Conservation (phyloP, 1,140 invertebrate genomes). For the Antheraea mylitta region DNA sequence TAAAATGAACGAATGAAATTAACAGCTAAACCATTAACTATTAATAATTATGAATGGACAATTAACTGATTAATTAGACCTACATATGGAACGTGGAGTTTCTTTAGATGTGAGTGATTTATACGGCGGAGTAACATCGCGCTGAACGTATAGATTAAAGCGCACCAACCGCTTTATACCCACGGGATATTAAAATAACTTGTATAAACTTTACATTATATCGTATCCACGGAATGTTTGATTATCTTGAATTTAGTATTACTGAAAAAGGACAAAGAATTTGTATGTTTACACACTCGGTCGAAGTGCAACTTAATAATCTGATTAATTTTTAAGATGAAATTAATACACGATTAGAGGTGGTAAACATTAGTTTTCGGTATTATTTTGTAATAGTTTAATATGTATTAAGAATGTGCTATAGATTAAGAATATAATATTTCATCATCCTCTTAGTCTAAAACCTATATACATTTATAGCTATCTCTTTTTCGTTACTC, state of each 20-base stretch:
- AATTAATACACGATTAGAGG: too few relatives aligned
- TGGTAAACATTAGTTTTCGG: too few relatives aligned
- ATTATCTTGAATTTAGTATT: background rate
- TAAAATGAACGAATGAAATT: background rate
- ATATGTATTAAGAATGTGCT: too few relatives aligned
- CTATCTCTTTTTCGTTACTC: too few relatives aligned
- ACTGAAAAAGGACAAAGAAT: background rate
- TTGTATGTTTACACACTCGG: too few relatives aligned
- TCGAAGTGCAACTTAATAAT: too few relatives aligned
- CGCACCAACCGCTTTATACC: background rate
- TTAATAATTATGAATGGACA: background rate
- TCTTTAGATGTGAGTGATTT: constrained; percentile 4
- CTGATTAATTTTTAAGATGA: too few relatives aligned
- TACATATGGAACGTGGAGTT: background rate
- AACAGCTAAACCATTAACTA: background rate
- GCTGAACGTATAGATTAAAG: background rate
- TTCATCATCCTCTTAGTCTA: too few relatives aligned
- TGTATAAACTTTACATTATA: background rate
- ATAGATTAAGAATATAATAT: too few relatives aligned
- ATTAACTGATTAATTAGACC: background rate
- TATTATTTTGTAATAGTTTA: too few relatives aligned
- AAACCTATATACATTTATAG: too few relatives aligned
- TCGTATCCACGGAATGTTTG: background rate
- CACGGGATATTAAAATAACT: background rate
- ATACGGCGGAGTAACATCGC: background rate